Evolutionary conservation across 2,888 invertebrate genomes (phyloP), one percentile per base, ranked within the genome.

Genomic region (Tuta absoluta): DNA sequence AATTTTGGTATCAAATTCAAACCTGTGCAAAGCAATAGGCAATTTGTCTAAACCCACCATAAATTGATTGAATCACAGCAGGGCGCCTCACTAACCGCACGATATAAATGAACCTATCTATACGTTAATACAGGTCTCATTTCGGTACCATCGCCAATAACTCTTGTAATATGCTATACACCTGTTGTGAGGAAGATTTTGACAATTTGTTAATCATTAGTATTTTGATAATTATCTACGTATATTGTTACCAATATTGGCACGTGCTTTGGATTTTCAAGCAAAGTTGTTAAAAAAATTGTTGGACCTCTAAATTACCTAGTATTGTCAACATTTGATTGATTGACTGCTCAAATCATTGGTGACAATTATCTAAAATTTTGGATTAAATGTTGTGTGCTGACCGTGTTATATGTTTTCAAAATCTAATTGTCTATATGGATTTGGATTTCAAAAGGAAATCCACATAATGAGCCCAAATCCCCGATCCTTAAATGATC

Each of bases 21-120:
- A 81, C 75, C 78, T 70, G 70, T 68, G 71, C 66, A 66, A 73
- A 33, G 33, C 68, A 69, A 71, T 68, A 77, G 69, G 81, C 81
- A 85, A 87, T 89, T 89, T 87, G 88, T 89, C 83, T 82, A 78
- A 74, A 69, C 78, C 76, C 74, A 77, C 81, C 76, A 87, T 87
- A 86, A 89, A 89, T 88, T 89, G 87, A 88, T 89, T 86, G 87
- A 83, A 76, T 70, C 87, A 37, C 88, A 82, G 86, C 86, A 74
- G 83, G 89, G 72, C 65, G 82, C 67, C 68, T 78, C 77, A 72
- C 82, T 81, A 77, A 79, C 81, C 79, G 79, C 74, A 81, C 78
- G 81, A 85, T 83, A 87, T 83, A 82, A 82, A 82, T 80, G 79
- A 72, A 69, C 74, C 71, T 37, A 63, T 66, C 60, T 66, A 63